These are phyloP conservation scores for Coptodon rendalli DNA, from an alignment of 2,113 vertebrate species.

Conservation along the genomic window DNA sequence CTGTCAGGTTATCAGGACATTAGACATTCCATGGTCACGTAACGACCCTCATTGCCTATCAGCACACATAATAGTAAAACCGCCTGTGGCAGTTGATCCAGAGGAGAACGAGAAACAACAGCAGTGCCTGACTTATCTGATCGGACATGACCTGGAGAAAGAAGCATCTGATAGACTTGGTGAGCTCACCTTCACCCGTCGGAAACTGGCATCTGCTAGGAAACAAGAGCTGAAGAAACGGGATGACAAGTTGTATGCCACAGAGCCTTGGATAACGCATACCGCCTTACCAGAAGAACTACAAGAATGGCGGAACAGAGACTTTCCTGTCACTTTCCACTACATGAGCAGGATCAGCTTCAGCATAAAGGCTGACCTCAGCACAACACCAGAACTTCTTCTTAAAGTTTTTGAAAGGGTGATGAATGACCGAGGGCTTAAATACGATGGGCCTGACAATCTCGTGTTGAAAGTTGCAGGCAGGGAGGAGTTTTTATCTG, in stretches of 20 bases:
- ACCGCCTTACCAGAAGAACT: slow-evolving; percentile 50
- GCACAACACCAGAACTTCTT: slow-evolving; percentile 42
- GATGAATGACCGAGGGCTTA: slow-evolving; percentile 1
- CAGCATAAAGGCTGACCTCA: slow-evolving; percentile 39
- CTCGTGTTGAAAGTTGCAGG: slow-evolving; percentile 70
- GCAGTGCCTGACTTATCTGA: slow-evolving; percentile 51
- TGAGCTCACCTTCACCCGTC: slow-evolving; percentile 69
- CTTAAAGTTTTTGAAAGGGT: slow-evolving; percentile 35
- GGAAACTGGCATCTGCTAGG: slow-evolving; percentile 66
- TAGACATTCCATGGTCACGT: slow-evolving; percentile 63
- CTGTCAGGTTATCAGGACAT: slow-evolving; percentile 67
- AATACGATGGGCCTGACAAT: background rate
- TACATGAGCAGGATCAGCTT: slow-evolving; percentile 49
- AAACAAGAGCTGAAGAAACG: slow-evolving; percentile 59
- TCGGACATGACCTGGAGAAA: slow-evolving; percentile 63
- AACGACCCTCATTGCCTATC: slow-evolving; percentile 26
- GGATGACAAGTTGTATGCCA: slow-evolving; percentile 50
- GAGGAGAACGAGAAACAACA: slow-evolving; percentile 42
- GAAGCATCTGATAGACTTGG: slow-evolving; percentile 52
- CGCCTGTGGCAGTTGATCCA: slow-evolving; percentile 11
- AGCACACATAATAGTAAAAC: slow-evolving; percentile 48
- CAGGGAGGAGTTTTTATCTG: slow-evolving; percentile 71
- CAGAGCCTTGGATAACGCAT: slow-evolving; percentile 69
- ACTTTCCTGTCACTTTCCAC: slow-evolving; percentile 54
- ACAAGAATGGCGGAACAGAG: slow-evolving; percentile 22